Conservation (phyloP, 2,888 invertebrate genomes). For the Hoplodrina blanda region DNA sequence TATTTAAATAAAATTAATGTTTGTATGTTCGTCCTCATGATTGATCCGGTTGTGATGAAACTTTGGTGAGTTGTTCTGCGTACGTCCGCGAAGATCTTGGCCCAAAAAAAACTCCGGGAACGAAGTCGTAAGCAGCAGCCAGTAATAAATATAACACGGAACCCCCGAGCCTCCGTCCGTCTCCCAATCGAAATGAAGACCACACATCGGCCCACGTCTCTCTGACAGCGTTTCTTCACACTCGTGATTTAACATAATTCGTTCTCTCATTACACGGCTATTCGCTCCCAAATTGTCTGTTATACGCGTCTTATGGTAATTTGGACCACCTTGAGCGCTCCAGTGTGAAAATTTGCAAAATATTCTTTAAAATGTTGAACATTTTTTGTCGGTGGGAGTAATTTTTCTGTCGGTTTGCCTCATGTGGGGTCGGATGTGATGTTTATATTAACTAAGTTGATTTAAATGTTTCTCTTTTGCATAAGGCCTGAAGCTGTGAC, state of each 20-base stretch:
- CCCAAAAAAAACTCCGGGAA: no score
- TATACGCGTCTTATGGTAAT: conserved; percentile 61
- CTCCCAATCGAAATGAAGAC: conserved; percentile 55
- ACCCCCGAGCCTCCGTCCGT: conserved; percentile 6
- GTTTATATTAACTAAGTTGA: conserved; percentile 28
- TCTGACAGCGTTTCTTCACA: conserved; percentile 57
- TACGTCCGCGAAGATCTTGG: no score
- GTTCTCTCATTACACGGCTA: conserved; percentile 63
- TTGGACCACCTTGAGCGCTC: conserved; percentile 57
- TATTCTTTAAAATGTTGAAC: conserved; percentile 24
- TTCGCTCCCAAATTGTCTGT: conserved; percentile 60
- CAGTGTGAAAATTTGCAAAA: conserved; percentile 46
- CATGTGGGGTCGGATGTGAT: conserved; percentile 2
- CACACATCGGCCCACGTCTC: conserved; percentile 57
- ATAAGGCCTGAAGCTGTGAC: background rate
- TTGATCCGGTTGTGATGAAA: no score
- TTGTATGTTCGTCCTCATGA: no score
- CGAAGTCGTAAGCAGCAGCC: no score
- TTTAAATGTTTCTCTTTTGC: conserved; percentile 20
- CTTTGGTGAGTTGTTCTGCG: no score
- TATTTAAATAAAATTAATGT: no score
- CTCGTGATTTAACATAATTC: conserved; percentile 58
- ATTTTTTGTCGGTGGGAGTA: conserved; percentile 7
- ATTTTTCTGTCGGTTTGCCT: conserved; percentile 36
- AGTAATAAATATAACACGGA: conserved; percentile 19